phyloP scores from a whole-genome alignment of 2,113 vertebrate genomes.

The Sisor rabdophorus region DNA sequence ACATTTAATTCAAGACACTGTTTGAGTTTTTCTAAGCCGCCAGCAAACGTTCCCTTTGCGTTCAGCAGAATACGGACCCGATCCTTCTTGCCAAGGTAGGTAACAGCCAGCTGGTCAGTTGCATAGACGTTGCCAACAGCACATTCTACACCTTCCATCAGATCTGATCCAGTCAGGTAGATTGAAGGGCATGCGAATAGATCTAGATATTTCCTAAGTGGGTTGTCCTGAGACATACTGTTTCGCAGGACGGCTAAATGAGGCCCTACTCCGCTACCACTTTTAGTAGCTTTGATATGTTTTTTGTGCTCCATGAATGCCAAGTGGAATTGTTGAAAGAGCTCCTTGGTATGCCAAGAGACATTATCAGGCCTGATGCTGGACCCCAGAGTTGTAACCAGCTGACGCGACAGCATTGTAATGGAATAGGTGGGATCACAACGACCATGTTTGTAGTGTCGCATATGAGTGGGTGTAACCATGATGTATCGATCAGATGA shows the following conservation, averaged over 20 bases:
- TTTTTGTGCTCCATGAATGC: constrained; percentile 70
- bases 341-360: constrained; percentile 51
- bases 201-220: constrained; percentile 65
- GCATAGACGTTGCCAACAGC: constrained; percentile 75
- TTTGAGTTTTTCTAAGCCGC: constrained; percentile 58
- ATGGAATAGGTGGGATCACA: constrained; percentile 75
- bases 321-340: constrained; percentile 64
- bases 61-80: constrained; percentile 66
- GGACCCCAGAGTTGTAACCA: constrained; percentile 58
- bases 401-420: constrained; percentile 59
- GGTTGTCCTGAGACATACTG: constrained; percentile 61
- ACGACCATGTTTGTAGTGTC: constrained; percentile 75
- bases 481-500: constrained; percentile 60
- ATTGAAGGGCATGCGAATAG: constrained; percentile 71
- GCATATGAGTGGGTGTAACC: constrained; percentile 75
- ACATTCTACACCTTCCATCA: constrained; percentile 70
- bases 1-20: constrained; percentile 61
- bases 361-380: constrained; percentile 51
- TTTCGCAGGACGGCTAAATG: constrained; percentile 68
- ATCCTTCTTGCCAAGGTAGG: constrained; percentile 70
- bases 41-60: constrained; percentile 68
- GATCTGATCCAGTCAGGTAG: constrained; percentile 71
- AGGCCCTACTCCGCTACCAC: constrained; percentile 70
- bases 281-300: constrained; percentile 71
- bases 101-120: constrained; percentile 70